phyloP scores from a whole-genome alignment of 2,888 invertebrate species.

The Rhaphigaster nebulosa region DNA sequence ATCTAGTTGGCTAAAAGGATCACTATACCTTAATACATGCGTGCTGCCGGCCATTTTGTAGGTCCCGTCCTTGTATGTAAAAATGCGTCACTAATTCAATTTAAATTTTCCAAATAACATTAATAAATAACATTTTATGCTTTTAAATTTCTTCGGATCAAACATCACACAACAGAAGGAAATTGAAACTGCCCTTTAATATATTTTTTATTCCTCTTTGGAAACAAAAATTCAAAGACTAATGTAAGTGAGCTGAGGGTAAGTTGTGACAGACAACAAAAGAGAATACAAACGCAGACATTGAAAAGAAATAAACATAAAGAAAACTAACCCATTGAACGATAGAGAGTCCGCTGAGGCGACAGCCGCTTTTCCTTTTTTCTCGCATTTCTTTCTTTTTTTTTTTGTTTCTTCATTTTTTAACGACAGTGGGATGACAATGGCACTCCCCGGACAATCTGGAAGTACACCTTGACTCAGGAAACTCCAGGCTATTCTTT shows the following conservation, averaged over 20 bases:
- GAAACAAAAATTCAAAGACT: background rate
- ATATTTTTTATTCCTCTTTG: background rate
- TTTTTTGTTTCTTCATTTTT: constrained; percentile 8
- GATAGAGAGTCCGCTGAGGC: background rate
- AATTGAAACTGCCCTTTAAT: background rate
- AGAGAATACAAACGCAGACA: background rate
- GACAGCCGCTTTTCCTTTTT: background rate
- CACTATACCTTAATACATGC: background rate
- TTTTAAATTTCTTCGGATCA: no score
- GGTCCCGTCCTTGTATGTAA: background rate
- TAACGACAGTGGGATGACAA: background rate
- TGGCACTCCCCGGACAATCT: background rate
- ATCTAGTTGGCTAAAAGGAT: background rate
- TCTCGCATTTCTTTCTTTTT: background rate
- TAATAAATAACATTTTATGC: background rate
- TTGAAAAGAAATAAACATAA: background rate
- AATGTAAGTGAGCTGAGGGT: background rate
- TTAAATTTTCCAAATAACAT: background rate
- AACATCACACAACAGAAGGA: background rate
- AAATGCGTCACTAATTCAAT: background rate
- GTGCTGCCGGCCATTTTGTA: background rate
- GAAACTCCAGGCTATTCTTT: background rate
- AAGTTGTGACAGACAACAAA: background rate
- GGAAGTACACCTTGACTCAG: background rate
- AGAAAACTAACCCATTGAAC: background rate